Evolutionary conservation across 35 echinoderm and acorn worm genomes (phyloP), one percentile per base, ranked within the genome.

Genomic region (Holothuria glaberrima): DNA sequence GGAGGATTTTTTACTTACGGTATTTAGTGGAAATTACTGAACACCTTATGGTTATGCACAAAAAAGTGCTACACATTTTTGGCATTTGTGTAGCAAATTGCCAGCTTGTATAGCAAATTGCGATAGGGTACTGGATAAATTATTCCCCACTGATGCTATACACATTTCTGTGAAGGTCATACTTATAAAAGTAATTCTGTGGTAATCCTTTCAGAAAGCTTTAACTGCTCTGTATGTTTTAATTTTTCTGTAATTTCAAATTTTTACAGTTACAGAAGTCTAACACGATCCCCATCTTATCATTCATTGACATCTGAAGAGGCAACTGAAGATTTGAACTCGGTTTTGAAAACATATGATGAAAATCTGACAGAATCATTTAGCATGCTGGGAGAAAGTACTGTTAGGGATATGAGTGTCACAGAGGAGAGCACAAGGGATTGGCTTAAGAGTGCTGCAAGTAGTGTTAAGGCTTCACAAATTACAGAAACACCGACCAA

Each of bases 261-360:
- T 14, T 13, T 83, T 30, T 30, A 16, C 81, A 94, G 93, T 59
- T 72, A 90, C 25, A 81, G 93, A 10, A 90, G 75, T 83, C 85
- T 91, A 24, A 50, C 69, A 4, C 29, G 93, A 17, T 91, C 89
- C 13, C 82, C 82, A 24, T 94, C 93, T 20, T 71, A 79, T 27
- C 72, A 88, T 33, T 94, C 93, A 19, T 44, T 94, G 34, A 57
- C 62, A 29, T 94, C 93, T 6, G 74, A 80, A 3, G 93, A 94
- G 30, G 83, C 92, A 24, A 59, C 88, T 18, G 92, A 82, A 12
- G 92, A 94, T 32, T 50, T 94, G 41, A 90, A 82, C 20, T 79
- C 54, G 12, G 93, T 89, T 26, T 59, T 68, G 21, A 68, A 26
- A 34, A 86, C 20, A n/a, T 48, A 41, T 13, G 71, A 75, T 0